Base-by-base conservation (phyloP, 2,113 vertebrate species). In the Pygoscelis adeliae region DNA sequence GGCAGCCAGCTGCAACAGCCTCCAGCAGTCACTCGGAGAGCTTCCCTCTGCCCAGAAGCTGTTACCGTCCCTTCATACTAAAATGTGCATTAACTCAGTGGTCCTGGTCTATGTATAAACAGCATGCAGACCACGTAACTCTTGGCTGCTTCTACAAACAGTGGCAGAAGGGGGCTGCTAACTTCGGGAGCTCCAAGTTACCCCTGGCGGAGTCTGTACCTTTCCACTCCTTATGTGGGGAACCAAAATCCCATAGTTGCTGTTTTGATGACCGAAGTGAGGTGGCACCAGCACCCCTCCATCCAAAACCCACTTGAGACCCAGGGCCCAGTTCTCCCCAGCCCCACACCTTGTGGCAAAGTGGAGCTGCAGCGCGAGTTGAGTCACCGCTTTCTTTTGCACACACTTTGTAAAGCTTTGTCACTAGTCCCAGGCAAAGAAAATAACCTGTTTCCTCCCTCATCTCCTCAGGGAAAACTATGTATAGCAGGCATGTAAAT, bases 11-110 rank as follows among this genome's bases (percentile, higher is more conserved):
- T 52, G 78, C 82, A 52, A 10, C 25, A 56, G 76, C 53, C 27
- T 40, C 20, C 72, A 86, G 87, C 87, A 61, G 72, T 25, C 2
- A 2, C 42, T 40, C 18, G 1, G 32, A 53, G 62, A 83, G 34
- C n/a, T 38, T 29, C 74, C 50, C 49, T 42, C 71, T 83, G 92
- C 59, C 77, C 56, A 47, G 56, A 7, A 34, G 7, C 10, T 34
- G 42, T 27, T n/a, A 17, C n/a, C 0, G 0, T 20, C 66, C 44
- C 38, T 32, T 58, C 40, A 3, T 8, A 6, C 46, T 47, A 27
- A 53, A 73, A 47, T 42, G 52, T 17, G 6, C 18, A 0, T 27
- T 27, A 53, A 26, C 29, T 80, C 34, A 6, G 18, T 11, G 46
- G 27, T 42, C 49, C 67, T 50, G 76, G 21, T n/a, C 44, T 58